A percentile compares a stretch with the other conserved stretches of the same genome.
These are phyloP conservation scores for Cabera pusaria DNA, from an alignment of 2,888 invertebrate genomes.

Conservation along the genomic window DNA sequence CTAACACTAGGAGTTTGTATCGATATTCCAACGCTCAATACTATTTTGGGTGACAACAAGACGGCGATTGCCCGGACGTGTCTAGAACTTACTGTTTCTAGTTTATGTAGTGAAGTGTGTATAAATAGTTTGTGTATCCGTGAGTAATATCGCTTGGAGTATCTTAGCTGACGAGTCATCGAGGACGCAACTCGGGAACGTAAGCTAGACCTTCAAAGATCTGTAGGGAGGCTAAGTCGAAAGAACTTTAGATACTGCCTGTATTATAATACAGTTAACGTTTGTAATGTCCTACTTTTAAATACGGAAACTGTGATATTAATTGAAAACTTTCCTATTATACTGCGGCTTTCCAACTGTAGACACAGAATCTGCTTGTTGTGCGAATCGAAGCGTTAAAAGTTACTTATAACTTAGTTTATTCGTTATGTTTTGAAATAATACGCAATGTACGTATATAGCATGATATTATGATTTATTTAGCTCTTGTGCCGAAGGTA, in stretches of 20 bases:
- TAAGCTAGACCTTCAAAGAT: too few species aligned
- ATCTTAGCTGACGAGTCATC: slow-evolving; percentile 4
- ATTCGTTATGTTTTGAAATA: slow-evolving; percentile 11
- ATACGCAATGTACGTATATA: slow-evolving; percentile 12
- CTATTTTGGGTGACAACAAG: slow-evolving; percentile 90
- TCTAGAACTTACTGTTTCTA: slow-evolving; percentile 85
- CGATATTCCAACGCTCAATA: slow-evolving; percentile 86
- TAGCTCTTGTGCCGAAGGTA: slow-evolving; percentile 9
- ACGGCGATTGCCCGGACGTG: slow-evolving; percentile 77
- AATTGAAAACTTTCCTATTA: slow-evolving; percentile 76
- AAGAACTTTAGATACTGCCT: slow-evolving; percentile 42
- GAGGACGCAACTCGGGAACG: too few species aligned
- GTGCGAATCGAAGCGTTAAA: slow-evolving; percentile 16
- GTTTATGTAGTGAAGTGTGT: slow-evolving; percentile 66
- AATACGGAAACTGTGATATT: slow-evolving; percentile 82
- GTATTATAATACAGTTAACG: slow-evolving; percentile 41
- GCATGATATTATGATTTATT: slow-evolving; percentile 4
- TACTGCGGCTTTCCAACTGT: slow-evolving; percentile 60
- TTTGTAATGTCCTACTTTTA: slow-evolving; percentile 76
- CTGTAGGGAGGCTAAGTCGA: too few species aligned
- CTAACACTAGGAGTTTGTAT: slow-evolving; percentile 85
- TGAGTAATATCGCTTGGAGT: slow-evolving; percentile 9
- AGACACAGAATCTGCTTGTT: slow-evolving; percentile 47
- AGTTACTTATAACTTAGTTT: slow-evolving; percentile 8
- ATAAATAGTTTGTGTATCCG: slow-evolving; percentile 22